Percentiles rank a stretch among this genome's conserved stretches.
Evolutionary conservation across 2,888 invertebrate species (phyloP).

Genomic region (Papilio gigon): DNA sequence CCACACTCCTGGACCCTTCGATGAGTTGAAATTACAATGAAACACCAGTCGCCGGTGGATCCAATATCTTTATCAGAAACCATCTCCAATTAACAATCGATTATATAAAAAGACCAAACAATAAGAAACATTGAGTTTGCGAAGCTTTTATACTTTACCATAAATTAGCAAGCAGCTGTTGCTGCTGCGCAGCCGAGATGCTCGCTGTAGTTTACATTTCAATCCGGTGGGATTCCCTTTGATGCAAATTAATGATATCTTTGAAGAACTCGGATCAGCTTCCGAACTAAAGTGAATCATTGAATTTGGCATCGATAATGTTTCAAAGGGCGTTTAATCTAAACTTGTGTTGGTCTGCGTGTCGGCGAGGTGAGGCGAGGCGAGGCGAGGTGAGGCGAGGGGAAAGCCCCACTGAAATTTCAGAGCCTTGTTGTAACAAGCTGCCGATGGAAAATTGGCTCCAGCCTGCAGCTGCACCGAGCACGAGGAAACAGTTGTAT

Average conservation of each 20-base stretch:
- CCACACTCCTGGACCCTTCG: too few relatives aligned
- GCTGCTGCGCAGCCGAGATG: neutral
- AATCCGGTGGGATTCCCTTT: neutral
- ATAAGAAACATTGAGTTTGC: too few relatives aligned
- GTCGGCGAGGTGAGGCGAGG: neutral
- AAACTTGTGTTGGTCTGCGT: neutral
- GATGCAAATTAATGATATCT: neutral
- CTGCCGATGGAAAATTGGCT: too few relatives aligned
- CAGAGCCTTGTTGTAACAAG: neutral
- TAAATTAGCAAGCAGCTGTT: too few relatives aligned
- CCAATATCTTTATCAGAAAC: too few relatives aligned
- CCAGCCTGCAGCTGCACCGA: neutral
- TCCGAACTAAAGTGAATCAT: conserved; percentile 5
- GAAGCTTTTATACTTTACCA: too few relatives aligned
- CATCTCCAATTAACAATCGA: too few relatives aligned
- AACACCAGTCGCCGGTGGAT: too few relatives aligned
- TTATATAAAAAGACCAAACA: too few relatives aligned
- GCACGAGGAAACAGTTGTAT: conserved; percentile 1
- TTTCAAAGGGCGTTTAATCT: conserved; percentile 21
- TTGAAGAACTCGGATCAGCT: neutral
- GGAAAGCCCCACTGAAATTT: neutral
- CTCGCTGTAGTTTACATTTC: neutral
- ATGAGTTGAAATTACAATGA: too few relatives aligned
- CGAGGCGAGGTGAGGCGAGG: neutral
- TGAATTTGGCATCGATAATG: conserved; percentile 11